A percentile compares a stretch with the other conserved stretches of the same genome.
These are phyloP conservation scores for Drosophila melanica DNA, from an alignment of 1,140 invertebrate species.

Conservation along the genomic window DNA sequence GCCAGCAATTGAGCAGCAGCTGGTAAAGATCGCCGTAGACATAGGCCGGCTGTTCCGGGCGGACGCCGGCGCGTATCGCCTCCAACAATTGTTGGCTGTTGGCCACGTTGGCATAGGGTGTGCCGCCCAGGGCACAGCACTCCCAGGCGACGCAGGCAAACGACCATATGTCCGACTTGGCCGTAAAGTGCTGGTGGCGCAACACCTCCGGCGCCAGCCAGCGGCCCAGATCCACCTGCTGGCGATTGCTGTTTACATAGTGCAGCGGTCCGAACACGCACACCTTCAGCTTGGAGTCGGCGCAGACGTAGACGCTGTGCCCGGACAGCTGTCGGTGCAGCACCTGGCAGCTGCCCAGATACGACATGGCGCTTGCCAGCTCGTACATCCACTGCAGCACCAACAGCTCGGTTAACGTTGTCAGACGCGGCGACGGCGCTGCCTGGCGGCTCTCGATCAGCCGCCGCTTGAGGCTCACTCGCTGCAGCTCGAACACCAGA, in stretches of 20 bases:
- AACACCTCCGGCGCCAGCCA: slow-evolving; percentile 92
- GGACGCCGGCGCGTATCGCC: slow-evolving; percentile 87
- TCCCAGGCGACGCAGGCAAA: slow-evolving; percentile 94
- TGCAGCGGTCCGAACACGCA: slow-evolving; percentile 64
- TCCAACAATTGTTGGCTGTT: slow-evolving; percentile 88
- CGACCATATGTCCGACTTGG: slow-evolving; percentile 92
- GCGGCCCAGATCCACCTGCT: slow-evolving; percentile 88
- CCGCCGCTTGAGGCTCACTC: slow-evolving; percentile 87
- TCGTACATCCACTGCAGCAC: slow-evolving; percentile 84
- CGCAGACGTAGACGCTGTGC: slow-evolving; percentile 87
- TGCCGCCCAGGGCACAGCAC: slow-evolving; percentile 91
- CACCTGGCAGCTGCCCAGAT: slow-evolving; percentile 87
- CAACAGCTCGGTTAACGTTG: slow-evolving; percentile 84
- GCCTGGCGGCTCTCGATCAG: slow-evolving; percentile 69
- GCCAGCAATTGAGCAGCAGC: slow-evolving; percentile 93
- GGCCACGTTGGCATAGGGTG: slow-evolving; percentile 89
- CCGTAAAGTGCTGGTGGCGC: slow-evolving; percentile 87
- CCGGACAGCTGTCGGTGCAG: slow-evolving; percentile 89
- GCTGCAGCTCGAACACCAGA: slow-evolving; percentile 88
- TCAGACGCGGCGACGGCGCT: slow-evolving; percentile 84
- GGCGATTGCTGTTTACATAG: slow-evolving; percentile 77
- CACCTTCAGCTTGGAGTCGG: slow-evolving; percentile 78
- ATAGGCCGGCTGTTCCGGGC: slow-evolving; percentile 89
- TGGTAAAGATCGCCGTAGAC: slow-evolving; percentile 92
- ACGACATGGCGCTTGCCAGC: slow-evolving; percentile 88